Evolutionary conservation across 2,888 invertebrate genomes (phyloP), one percentile per base, ranked within the genome.

Genomic region (Helleia helle): DNA sequence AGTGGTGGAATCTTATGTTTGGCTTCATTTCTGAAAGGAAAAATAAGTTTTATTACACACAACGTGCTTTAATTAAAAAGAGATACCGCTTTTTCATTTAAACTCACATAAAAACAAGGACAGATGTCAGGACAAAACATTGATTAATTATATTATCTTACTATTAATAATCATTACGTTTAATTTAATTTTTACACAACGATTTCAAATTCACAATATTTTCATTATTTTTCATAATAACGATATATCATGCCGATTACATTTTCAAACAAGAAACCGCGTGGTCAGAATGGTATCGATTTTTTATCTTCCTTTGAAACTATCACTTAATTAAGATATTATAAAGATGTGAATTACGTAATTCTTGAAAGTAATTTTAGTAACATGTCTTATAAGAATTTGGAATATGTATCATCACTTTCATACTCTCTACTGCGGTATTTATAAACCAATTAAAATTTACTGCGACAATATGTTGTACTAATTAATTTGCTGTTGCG

Each of bases 21-120:
- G 71, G 71, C 72, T 79, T 79, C 79, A 81, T 84, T 72, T 74
- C 83, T 83, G 83, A 44, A 79, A 74, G 57, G 49, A 50, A 56
- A 54, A 40, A 36, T n/a, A n/a, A n/a, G n/a, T n/a, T n/a, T n/a
- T n/a, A n/a, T n/a, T n/a, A n/a, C n/a, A n/a, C n/a, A n/a, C n/a
- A n/a, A n/a, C n/a, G n/a, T n/a, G n/a, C n/a, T n/a, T n/a, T n/a
- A n/a, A n/a, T n/a, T n/a, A n/a, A n/a, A n/a, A n/a, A n/a, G n/a
- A n/a, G n/a, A n/a, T n/a, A n/a, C n/a, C n/a, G n/a, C n/a, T n/a
- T n/a, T n/a, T n/a, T n/a, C n/a, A n/a, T n/a, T n/a, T n/a, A n/a
- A n/a, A n/a, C n/a, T n/a, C n/a, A n/a, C n/a, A n/a, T n/a, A n/a
- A n/a, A n/a, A n/a, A n/a, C n/a, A n/a, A n/a, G n/a, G n/a, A n/a